Conservation (phyloP, 1,140 invertebrate genomes). For the Theocolax elegans region DNA sequence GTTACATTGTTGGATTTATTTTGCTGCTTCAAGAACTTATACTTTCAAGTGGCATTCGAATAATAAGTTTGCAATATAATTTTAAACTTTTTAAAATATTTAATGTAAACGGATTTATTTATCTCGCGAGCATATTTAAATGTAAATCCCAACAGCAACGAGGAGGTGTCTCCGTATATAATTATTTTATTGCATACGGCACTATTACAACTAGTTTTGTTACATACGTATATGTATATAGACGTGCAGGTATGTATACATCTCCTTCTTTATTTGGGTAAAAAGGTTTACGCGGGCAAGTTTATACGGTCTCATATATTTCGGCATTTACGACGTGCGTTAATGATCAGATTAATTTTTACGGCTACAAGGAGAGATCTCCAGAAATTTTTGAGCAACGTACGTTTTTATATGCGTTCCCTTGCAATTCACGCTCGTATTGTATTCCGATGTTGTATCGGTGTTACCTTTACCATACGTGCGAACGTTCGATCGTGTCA, state of each 20-base stretch:
- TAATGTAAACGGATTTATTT: too few species aligned
- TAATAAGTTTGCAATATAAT: too few species aligned
- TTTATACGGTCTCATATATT: slow-evolving; percentile 57
- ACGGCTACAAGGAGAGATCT: slow-evolving; percentile 45
- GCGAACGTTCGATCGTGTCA: slow-evolving; percentile 16
- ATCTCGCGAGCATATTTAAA: too few species aligned
- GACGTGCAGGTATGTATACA: too few species aligned
- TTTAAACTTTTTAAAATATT: too few species aligned
- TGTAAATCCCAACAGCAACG: too few species aligned
- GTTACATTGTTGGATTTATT: too few species aligned
- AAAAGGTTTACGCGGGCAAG: slow-evolving; percentile 45
- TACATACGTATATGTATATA: too few species aligned
- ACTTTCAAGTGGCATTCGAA: too few species aligned
- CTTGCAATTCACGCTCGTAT: slow-evolving; percentile 8
- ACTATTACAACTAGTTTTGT: slow-evolving; percentile 28
- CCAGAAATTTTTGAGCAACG: slow-evolving; percentile 40
- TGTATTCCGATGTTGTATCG: slow-evolving; percentile 20
- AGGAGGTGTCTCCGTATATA: not conserved
- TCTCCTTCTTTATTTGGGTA: slow-evolving; percentile 41
- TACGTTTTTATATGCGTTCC: too few species aligned
- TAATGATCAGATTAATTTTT: slow-evolving; percentile 65
- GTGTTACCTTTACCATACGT: not conserved
- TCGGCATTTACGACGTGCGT: slow-evolving; percentile 59
- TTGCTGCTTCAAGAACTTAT: too few species aligned
- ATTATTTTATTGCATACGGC: slow-evolving; percentile 9